Base-by-base conservation (phyloP, 2,113 vertebrate genomes). In the Megalops atlanticus region DNA sequence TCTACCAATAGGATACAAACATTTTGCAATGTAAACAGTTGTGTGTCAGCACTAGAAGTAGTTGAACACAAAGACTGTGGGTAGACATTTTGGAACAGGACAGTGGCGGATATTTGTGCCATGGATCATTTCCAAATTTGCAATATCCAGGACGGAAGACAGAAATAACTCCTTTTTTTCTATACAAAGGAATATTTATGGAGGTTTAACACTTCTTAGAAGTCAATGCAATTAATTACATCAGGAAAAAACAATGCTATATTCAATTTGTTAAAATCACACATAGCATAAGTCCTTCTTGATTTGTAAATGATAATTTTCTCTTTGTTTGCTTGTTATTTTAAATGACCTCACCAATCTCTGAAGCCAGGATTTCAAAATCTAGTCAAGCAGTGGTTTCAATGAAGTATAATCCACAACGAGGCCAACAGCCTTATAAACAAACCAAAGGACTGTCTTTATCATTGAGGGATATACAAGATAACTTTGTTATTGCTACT, bases 91-190 rank as follows among this genome's bases (percentile, higher is more conserved):
- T 87, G 81, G 70, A 79, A 45, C 78, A 83, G 83, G 84, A 78
- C 68, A 84, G 81, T 82, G 85, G 83, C 77, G 84, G 82, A 91
- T 86, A 87, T 81, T 86, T 72, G 35, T 74, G 79, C 70, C 47
- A 27, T 54, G 35, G 33, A 80, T 74, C 35, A 49, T 68, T 72
- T 24, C 69, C 88, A 92, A 89, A 88, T 88, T 80, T 90, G 92
- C 87, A 91, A 86, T 86, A 91, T 91, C 89, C 85, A 93, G 93
- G 94, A 94, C 92, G 92, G 92, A 95, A 95, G 93, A 95, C 93
- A 80, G 87, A 81, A 88, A 86, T 89, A 86, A 92, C 58, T 80
- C 39, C 36, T 78, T 78, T 79, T 89, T 84, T 87, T 85, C 87
- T 84, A 84, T 88, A 85, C 54, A 74, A 54, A 82, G 47, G 70